phyloP scores from a whole-genome alignment of 30 jellyfish, hydroid and myxozoan species.

The Rhopilema esculentum region DNA sequence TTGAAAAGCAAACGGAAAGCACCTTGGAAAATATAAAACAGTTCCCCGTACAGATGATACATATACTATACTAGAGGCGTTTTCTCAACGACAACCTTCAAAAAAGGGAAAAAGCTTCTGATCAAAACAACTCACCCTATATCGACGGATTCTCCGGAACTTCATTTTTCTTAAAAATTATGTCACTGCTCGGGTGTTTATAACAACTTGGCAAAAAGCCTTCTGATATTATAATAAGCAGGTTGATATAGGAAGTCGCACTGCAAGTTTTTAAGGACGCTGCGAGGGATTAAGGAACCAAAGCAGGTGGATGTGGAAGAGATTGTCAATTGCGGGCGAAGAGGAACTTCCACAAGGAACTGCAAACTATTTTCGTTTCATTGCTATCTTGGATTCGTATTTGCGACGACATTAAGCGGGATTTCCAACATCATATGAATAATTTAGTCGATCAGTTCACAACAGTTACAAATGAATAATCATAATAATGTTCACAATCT shows the following conservation, averaged over 20 bases:
- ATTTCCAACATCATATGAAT: too few relatives aligned
- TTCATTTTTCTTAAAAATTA: neutral
- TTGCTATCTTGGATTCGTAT: neutral
- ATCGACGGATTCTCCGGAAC: neutral
- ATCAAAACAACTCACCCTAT: constrained; percentile 5
- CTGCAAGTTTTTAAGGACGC: neutral
- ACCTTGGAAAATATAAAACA: too few relatives aligned
- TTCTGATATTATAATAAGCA: neutral
- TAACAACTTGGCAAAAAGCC: neutral
- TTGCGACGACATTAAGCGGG: too few relatives aligned
- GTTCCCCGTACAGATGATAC: too few relatives aligned
- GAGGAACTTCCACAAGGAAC: constrained; percentile 62
- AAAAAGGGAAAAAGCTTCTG: too few relatives aligned
- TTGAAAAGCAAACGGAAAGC: too few relatives aligned
- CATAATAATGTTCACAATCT: too few relatives aligned
- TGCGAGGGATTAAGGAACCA: constrained; percentile 35
- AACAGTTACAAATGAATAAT: too few relatives aligned
- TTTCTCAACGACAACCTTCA: too few relatives aligned
- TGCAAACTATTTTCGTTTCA: neutral
- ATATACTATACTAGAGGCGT: too few relatives aligned
- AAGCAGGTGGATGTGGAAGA: constrained; percentile 45
- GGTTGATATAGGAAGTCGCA: neutral
- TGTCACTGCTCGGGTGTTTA: neutral
- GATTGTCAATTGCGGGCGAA: constrained; percentile 21
- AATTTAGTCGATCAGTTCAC: too few relatives aligned